phyloP scores from a whole-genome alignment of 2,797 vertebrate genomes.

The Sebastes steindachneri region DNA sequence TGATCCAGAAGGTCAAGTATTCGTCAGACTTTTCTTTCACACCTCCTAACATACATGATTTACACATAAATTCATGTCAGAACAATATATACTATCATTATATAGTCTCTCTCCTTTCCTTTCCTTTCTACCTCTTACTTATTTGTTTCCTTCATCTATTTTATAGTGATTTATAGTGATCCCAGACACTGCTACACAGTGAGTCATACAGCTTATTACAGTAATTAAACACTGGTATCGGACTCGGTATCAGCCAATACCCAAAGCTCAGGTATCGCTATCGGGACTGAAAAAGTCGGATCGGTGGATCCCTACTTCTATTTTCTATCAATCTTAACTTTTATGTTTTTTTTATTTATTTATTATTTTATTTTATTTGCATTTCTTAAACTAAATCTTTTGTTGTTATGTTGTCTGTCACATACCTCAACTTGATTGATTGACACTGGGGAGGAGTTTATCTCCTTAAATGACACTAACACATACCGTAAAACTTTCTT shows the following conservation, averaged over 20 bases:
- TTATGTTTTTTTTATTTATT: background rate
- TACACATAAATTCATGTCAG: background rate
- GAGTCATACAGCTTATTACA: too few relatives aligned
- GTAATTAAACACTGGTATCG: too few relatives aligned
- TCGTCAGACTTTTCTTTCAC: background rate
- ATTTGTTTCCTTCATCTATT: background rate
- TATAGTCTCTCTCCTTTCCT: background rate
- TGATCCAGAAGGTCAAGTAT: background rate
- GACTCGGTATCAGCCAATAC: too few relatives aligned
- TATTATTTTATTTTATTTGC: background rate
- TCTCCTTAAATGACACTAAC: background rate
- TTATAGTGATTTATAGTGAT: background rate
- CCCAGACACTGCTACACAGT: too few relatives aligned
- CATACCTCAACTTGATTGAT: background rate
- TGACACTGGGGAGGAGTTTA: background rate
- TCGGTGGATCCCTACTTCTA: too few relatives aligned
- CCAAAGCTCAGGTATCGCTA: too few relatives aligned
- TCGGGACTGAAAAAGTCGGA: background rate
- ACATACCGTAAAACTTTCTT: background rate
- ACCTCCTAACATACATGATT: background rate
- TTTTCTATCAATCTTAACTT: background rate
- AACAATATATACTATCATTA: background rate
- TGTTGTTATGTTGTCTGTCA: background rate
- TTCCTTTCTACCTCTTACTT: background rate
- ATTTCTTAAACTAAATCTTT: background rate